Percentiles rank a stretch among this genome's conserved stretches.
phyloP scores from a whole-genome alignment of 2,797 vertebrate genomes.

The Acrocephalus scirpaceus region DNA sequence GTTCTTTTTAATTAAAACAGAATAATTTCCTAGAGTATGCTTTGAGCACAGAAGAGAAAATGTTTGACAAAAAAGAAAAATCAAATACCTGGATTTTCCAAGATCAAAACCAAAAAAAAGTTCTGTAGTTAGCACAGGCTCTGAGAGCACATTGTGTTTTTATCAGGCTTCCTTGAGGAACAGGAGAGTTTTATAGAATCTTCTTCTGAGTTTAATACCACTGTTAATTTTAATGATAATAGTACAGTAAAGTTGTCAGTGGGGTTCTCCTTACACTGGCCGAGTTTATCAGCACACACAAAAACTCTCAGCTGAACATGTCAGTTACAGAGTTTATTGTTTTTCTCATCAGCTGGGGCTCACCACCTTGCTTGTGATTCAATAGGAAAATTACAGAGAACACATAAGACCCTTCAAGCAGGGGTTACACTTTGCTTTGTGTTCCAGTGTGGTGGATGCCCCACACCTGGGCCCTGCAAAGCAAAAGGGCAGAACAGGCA shows the following conservation, averaged over 20 bases:
- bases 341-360: not conserved
- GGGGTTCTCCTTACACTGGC: not conserved
- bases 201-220: constrained; percentile 17
- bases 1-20: constrained; percentile 31
- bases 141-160: not conserved
- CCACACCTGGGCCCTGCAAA: not conserved
- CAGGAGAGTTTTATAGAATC: not conserved
- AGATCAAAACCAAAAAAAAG: not conserved
- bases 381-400: not conserved
- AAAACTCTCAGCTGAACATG: not conserved
- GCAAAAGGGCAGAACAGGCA: not conserved
- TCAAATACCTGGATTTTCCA: not conserved
- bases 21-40: not conserved
- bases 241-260: not conserved
- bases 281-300: not conserved
- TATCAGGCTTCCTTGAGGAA: not conserved
- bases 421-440: not conserved
- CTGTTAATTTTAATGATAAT: constrained; percentile 11
- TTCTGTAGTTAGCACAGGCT: not conserved
- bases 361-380: not conserved
- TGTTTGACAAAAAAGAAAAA: not conserved
- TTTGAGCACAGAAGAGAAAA: not conserved
- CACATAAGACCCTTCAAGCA: not conserved
- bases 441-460: not conserved
- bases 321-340: not conserved